Evolutionary conservation across 53 echinoderm and acorn worm species (phyloP), one percentile per base, ranked within the genome.

Genomic region (Henricia sp.): DNA sequence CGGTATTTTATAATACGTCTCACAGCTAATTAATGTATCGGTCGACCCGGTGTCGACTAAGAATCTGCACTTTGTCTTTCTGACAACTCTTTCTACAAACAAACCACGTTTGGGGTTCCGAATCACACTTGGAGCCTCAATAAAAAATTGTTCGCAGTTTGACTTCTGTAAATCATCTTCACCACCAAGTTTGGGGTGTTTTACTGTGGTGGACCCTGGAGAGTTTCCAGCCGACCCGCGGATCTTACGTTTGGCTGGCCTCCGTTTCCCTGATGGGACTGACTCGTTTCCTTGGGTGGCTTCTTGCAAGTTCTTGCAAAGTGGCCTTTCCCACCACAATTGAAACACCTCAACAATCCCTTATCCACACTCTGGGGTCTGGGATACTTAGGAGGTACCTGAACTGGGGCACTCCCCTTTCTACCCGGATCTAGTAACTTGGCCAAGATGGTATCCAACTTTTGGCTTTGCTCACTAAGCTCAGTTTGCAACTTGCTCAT

Each of bases 21-120:
- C 9, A 11, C 55, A 53, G 14, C 56, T 76, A 0, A 88, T 23
- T 37, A 91, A 77, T 17, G 82, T 90, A 23, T 70, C 86, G 24
- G 90, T 82, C 25, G 82, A 80, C 16, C 86, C 90, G 10, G 90
- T 91, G 52, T 91, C 91, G 3, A 91, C 16, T 17, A 88, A 38
- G 37, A 84, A 76, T 1, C 50, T 54, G 24, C 67, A 67, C 26
- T 70, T 52, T 50, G 68, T 84, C 27, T 33, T 51, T 17, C 75
- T 30, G 16, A 91, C 34, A 16, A 20, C 44, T 10, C 84, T 88
- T 28, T 68, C 71, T 0, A 91, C 78, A 59, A 53, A 91, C 37
- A 50, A 12, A 30, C 72, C 26, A 13, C n/a, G 33, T 1, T n/a
- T 34, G 17, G 55, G 55, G 4, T 37, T 68, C 36, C n/a, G 3